Evolutionary conservation across 1,140 invertebrate species (phyloP).

Genomic region (Megalopta genalis): DNA sequence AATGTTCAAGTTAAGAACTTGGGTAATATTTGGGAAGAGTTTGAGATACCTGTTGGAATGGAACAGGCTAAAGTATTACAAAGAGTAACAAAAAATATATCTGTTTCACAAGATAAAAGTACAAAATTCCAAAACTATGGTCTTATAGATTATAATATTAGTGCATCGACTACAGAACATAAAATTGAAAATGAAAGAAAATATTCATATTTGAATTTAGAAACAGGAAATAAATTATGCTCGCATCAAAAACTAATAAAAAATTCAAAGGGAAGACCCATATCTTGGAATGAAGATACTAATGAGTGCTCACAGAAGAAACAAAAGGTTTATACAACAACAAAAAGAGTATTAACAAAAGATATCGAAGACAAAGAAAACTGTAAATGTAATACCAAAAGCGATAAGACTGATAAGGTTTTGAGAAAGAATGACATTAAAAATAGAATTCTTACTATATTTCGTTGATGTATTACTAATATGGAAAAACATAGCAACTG

Average conservation of each 20-base stretch:
- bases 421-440: constrained; percentile 60
- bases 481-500: not conserved
- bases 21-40: constrained; percentile 8
- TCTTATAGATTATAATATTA: constrained; percentile 63
- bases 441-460: constrained; percentile 72
- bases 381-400: constrained; percentile 34
- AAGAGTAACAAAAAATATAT: constrained; percentile 73
- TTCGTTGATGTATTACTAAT: constrained; percentile 58
- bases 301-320: constrained; percentile 76
- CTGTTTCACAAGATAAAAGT: constrained; percentile 66
- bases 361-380: constrained; percentile 67
- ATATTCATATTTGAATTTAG: constrained; percentile 64
- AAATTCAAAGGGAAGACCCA: constrained; percentile 65
- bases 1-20: constrained; percentile 3
- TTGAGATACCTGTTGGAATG: constrained; percentile 28
- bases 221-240: constrained; percentile 45
- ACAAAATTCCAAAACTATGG: constrained; percentile 76
- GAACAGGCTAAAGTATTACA: constrained; percentile 67
- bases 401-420: constrained; percentile 47
- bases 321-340: constrained; percentile 70
- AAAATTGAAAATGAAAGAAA: constrained; percentile 59
- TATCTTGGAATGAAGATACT: constrained; percentile 73
- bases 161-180: constrained; percentile 14
- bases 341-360: constrained; percentile 48
- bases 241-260: constrained; percentile 26